A percentile compares a stretch with the other conserved stretches of the same genome.
phyloP scores from a whole-genome alignment of 2,113 vertebrate genomes.

The Chrysemys picta region DNA sequence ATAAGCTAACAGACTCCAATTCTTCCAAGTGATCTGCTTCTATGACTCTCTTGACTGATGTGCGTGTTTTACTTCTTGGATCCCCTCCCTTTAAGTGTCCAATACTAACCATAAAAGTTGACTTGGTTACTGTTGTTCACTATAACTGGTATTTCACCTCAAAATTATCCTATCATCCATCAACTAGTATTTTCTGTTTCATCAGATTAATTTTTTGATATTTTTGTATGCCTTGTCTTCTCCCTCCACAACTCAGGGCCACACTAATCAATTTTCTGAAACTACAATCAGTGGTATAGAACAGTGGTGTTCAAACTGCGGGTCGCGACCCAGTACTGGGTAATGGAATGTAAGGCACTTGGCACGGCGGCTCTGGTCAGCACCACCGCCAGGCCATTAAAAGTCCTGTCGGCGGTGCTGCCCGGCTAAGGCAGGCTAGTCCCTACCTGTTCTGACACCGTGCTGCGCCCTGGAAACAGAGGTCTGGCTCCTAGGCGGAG shows the following conservation, averaged over 20 bases:
- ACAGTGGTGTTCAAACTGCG: no score
- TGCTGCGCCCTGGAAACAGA: no score
- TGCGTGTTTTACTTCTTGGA: slow-evolving; percentile 50
- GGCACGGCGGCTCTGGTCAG: no score
- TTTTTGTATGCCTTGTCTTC: slow-evolving; percentile 1
- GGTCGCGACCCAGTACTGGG: no score
- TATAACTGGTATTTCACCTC: slow-evolving; percentile 52
- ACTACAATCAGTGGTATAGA: background rate
- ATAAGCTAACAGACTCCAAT: slow-evolving; percentile 62
- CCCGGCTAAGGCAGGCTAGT: no score
- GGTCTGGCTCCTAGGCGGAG: no score
- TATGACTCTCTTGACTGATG: slow-evolving; percentile 66
- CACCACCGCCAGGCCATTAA: no score
- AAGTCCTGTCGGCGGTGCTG: no score
- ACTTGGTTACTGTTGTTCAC: slow-evolving; percentile 58
- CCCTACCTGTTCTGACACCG: no score
- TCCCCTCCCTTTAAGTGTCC: slow-evolving; percentile 36
- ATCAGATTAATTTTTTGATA: background rate
- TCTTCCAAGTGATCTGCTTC: slow-evolving; percentile 72
- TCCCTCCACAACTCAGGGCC: background rate
- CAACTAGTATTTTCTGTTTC: slow-evolving; percentile 10
- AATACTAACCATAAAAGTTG: slow-evolving; percentile 64
- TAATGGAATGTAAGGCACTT: no score
- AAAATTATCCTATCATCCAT: slow-evolving; percentile 41
- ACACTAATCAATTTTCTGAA: background rate